Evolutionary conservation across 2,888 invertebrate species (phyloP), one percentile per base, ranked within the genome.

Genomic region (Catonia carolina): DNA sequence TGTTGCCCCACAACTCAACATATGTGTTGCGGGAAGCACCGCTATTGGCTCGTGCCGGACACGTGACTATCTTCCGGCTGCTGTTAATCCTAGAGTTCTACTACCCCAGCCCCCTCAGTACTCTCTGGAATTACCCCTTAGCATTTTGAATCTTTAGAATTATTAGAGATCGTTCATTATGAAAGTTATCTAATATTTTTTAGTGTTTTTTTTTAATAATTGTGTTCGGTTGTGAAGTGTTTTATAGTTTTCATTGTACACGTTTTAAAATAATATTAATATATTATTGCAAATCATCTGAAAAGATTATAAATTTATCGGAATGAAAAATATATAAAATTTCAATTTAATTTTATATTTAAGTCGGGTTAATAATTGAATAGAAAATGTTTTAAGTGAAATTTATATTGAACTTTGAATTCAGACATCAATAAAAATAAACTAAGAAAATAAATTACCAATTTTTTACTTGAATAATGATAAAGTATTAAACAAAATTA

Each of bases 51-150:
- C 45, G 45, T 45, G 45, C 42, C 42, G 2, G 20, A 14, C 45
- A 45, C 45, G 45, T 45, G 45, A 45, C 45, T 22, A 14, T 22
- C 45, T 45, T 45, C 45, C 45, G 45, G 45, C 45, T 45, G 27
- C 45, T 27, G 23, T 22, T 14, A 27, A 14, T 18, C 45, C 20
- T 22, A 20, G 45, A 14, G 45, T 27, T 27, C 22, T 27, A 22
- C 22, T 3, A 41, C 41, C 41, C 41, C 41, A 41, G 14, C 45
- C 45, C n/a, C 45, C 8, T 27, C 27, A 27, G 27, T 27, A 27
- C 27, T 27, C 5, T 27, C 8, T 27, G 27, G 27, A n/a, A 41
- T 27, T 23, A 14, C 27, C 22, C n/a, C 22, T 18, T n/a, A 10
- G 15, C 22, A 15, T 10, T 18, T 3, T 23, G 45, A 20, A 45